Evolutionary conservation across 1,140 invertebrate species (phyloP).

Genomic region (Saccostrea cuccullata): DNA sequence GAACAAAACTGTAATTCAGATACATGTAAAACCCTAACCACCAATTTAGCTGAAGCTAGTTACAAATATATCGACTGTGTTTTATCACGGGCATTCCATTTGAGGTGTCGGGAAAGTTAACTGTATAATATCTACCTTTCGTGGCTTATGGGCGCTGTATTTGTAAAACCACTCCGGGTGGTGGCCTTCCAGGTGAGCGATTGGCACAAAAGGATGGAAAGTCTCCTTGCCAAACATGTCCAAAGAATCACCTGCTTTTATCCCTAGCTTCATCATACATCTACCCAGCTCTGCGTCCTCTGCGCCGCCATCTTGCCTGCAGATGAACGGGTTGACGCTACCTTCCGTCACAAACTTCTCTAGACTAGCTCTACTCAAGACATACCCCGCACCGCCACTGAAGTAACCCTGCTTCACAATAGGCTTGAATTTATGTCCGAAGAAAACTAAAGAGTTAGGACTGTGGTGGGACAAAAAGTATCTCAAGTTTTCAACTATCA

Average conservation of each 20-base stretch:
- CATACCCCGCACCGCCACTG: constrained; percentile 84
- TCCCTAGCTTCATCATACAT: constrained; percentile 53
- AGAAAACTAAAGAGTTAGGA: constrained; percentile 66
- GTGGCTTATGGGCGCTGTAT: constrained; percentile 33
- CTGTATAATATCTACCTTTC: constrained; percentile 41
- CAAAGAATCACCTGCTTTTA: constrained; percentile 49
- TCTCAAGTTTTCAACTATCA: constrained; percentile 78
- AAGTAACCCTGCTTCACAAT: constrained; percentile 62
- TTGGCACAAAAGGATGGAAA: constrained; percentile 53
- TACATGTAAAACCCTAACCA: too few species aligned
- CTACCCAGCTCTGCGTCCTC: constrained; percentile 95
- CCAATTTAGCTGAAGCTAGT: too few species aligned
- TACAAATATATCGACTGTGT: too few species aligned
- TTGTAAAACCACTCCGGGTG: constrained; percentile 54
- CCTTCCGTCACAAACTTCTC: constrained; percentile 80
- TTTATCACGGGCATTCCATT: too few species aligned
- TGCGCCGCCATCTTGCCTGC: constrained; percentile 84
- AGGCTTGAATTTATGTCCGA: constrained; percentile 73
- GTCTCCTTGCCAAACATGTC: constrained; percentile 43
- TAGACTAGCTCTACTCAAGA: constrained; percentile 83
- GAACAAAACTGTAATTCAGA: too few species aligned
- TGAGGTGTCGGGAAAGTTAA: too few species aligned
- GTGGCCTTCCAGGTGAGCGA: constrained; percentile 48
- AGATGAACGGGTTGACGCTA: constrained; percentile 65
- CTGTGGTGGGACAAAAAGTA: constrained; percentile 60